phyloP scores from a whole-genome alignment of 2,113 vertebrate genomes.

The Bufo gargarizans region DNA sequence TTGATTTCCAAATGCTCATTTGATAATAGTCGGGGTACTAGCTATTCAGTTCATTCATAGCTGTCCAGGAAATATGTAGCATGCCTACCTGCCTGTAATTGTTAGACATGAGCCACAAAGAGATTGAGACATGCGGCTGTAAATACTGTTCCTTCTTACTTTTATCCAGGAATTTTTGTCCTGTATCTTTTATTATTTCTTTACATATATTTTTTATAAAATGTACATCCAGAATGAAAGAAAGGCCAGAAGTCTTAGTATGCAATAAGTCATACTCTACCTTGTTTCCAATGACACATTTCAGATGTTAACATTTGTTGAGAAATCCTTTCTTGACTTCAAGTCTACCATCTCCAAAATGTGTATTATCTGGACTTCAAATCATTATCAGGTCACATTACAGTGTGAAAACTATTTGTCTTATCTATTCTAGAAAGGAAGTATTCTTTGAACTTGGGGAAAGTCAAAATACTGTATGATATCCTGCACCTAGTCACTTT shows the following conservation, averaged over 20 bases:
- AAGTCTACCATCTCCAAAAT: not conserved
- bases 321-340: conserved; percentile 9
- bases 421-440: conserved; percentile 5
- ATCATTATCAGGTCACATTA: conserved; percentile 1
- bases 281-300: not conserved
- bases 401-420: conserved; percentile 18
- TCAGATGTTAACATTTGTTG: not conserved
- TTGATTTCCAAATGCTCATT: too few species aligned
- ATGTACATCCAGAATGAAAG: not conserved
- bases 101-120: too few species aligned
- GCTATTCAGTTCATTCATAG: too few species aligned
- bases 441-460: conserved; percentile 6
- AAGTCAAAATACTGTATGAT: conserved; percentile 22
- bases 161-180: not conserved
- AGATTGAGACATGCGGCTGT: too few species aligned
- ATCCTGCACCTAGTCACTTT: not conserved
- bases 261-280: not conserved
- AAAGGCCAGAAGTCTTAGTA: not conserved
- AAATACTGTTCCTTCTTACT: not conserved
- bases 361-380: not conserved
- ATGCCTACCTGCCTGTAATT: too few species aligned
- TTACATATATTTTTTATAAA: not conserved
- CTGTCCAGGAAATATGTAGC: too few species aligned
- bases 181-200: not conserved
- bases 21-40: too few species aligned